These are phyloP conservation scores for Brachionichthys hirsutus DNA, from an alignment of 2,113 vertebrate genomes.

Conservation along the genomic window DNA sequence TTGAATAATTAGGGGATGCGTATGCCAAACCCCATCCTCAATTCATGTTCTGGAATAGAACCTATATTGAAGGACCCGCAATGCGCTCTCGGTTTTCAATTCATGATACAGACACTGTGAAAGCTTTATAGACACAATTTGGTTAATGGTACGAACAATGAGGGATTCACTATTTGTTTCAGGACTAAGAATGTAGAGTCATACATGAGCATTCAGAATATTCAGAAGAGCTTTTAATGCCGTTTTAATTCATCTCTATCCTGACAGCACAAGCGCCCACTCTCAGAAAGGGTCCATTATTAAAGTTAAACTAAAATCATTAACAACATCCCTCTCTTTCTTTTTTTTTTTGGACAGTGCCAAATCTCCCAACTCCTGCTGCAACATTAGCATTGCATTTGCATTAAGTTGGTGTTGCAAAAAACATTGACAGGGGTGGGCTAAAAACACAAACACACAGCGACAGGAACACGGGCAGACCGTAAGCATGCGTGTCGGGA, in stretches of 20 bases:
- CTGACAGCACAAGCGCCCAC: neutral
- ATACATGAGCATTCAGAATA: neutral
- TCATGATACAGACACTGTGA: neutral
- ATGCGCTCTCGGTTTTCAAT: neutral
- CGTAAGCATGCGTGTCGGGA: slow-evolving; percentile 7
- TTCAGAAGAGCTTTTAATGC: neutral
- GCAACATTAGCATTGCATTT: slow-evolving; percentile 52
- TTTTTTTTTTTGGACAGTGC: slow-evolving; percentile 16
- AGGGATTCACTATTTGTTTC: no score
- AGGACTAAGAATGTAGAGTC: no score
- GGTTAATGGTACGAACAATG: no score
- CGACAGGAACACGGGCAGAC: slow-evolving; percentile 11
- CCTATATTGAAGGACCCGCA: neutral
- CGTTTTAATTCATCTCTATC: neutral
- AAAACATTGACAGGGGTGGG: slow-evolving; percentile 10
- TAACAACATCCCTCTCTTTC: slow-evolving; percentile 1
- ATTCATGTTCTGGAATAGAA: neutral
- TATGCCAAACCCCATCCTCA: slow-evolving; percentile 26
- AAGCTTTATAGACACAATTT: neutral
- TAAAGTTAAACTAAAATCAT: slow-evolving; percentile 18
- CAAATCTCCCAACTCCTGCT: slow-evolving; percentile 22
- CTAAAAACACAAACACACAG: slow-evolving; percentile 1
- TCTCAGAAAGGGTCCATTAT: neutral
- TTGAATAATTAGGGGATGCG: slow-evolving; percentile 38
- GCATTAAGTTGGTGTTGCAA: slow-evolving; percentile 43